Base-by-base conservation (phyloP, 1,140 invertebrate genomes). In the Muscidifurax raptorellus region DNA sequence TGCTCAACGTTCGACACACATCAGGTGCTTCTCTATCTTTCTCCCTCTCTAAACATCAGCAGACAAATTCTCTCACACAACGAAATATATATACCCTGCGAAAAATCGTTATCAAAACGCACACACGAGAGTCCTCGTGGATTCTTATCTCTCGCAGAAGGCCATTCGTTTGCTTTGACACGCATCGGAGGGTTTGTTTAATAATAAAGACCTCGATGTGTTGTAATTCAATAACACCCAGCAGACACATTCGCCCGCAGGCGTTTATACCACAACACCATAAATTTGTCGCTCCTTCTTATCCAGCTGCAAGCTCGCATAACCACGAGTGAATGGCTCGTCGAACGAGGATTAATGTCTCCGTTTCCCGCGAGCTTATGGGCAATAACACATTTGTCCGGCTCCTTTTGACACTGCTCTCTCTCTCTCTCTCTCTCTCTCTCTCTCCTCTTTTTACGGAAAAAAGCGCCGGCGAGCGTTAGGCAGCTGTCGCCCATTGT, bases 401-500 rank as follows among this genome's bases (percentile, higher is more conserved):
- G 76, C 52, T 59, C 52, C 52, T 59, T 59, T 59, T 59, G 52
- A 59, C 52, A n/a, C 52, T 59, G 22, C 52, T 18, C 47, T 52
- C 13, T 52, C 47, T 52, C 47, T 52, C 47, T 22, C 52, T 47
- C 44, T 5, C 44, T 47, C 44, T 59, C 27, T 30, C 52, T 40
- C 22, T 72, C 32, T n/a, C 32, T 22, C 64, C 69, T 71, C 28
- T 74, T 69, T 59, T 59, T 59, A 6, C 18, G 52, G 59, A 74
- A 76, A 80, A 75, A 75, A 66, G 36, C 36, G 80, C 27, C 27
- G 13, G 87, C 85, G 84, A 88, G 86, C 90, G 91, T 91, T 87
- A 89, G 91, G 90, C 92, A 92, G 92, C 91, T 92, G 92, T 93
- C 92, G 91, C 88, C 89, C 87, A 90, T 93, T 93, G 92, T 92